Base-by-base conservation (phyloP, 1,140 invertebrate genomes). In the Zaprionus tsacasi region DNA sequence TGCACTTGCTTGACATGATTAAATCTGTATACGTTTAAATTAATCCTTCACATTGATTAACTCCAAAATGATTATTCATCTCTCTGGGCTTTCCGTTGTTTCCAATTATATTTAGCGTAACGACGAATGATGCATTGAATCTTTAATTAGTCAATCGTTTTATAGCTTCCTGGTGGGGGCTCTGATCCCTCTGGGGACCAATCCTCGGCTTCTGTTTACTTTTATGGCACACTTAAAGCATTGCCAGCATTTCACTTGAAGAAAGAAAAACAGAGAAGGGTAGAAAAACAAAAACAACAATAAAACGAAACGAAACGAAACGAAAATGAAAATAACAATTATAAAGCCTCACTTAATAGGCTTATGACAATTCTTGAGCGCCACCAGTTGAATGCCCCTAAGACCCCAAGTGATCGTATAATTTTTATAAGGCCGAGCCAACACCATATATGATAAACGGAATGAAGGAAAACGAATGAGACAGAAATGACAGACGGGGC, bases 301-400 rank as follows among this genome's bases (percentile, higher is more conserved):
- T 30, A 45, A 48, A 33, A 55, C 35, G 43, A 40, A 52, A 52
- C 11, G 38, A 48, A 33, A 55, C 35, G 43, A 40, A 52, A 52
- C 11, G 38, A 67, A 43, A 56, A 70, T 35, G 52, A 63, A 21
- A 57, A 72, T n/a, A 58, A 58, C 38, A 75, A 64, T 63, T 70
- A 63, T 55, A 66, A 76, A 72, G 52, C 61, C 52, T 61, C 48
- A 36, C 52, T 89, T 88, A 83, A 89, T 89, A 89, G 83, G 83
- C 85, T 83, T 88, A 89, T 72, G 80, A 81, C 83, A 88, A 81
- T 89, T 82, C 65, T 71, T 80, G 60, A 83, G 74, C 73, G 70
- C 70, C 83, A 81, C 67, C 83, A 81, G 83, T 87, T 88, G 85
- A 87, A 88, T 88, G 82, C 77, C 74, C 77, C 77, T 69, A 73